Percentiles rank a stretch among this genome's conserved stretches.
Evolutionary conservation across 1,140 invertebrate genomes (phyloP).

Genomic region (Trichonephila clavata): DNA sequence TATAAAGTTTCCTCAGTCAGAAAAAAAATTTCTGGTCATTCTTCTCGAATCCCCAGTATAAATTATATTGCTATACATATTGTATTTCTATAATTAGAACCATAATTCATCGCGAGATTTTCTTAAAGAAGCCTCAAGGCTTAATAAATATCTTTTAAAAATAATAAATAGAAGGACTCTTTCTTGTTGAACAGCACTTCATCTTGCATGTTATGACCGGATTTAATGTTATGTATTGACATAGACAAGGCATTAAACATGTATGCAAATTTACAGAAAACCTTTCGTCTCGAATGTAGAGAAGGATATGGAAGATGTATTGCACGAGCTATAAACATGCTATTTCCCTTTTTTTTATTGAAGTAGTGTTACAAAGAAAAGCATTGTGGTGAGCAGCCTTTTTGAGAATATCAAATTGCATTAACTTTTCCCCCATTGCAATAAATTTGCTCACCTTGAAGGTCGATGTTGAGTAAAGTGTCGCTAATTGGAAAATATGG

Average conservation of each 20-base stretch:
- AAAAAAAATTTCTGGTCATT: too few relatives aligned
- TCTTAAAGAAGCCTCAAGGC: too few relatives aligned
- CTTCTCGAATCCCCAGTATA: too few relatives aligned
- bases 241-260: neutral
- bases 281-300: neutral
- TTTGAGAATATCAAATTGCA: neutral
- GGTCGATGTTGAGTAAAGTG: neutral
- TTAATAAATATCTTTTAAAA: too few relatives aligned
- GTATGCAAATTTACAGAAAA: neutral
- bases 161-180: neutral
- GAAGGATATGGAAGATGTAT: neutral
- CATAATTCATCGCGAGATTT: too few relatives aligned
- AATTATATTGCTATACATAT: too few relatives aligned
- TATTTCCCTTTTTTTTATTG: neutral
- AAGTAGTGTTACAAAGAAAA: neutral
- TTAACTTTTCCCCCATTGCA: neutral
- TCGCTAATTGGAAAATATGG: slow-evolving; percentile 15
- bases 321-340: neutral
- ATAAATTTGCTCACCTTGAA: neutral
- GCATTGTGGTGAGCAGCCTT: neutral
- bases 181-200: neutral
- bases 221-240: neutral
- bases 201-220: neutral
- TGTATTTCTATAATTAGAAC: too few relatives aligned
- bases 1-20: too few relatives aligned